These are phyloP conservation scores for Oryzias sinensis DNA, from an alignment of 2,797 vertebrate species.

Conservation along the genomic window DNA sequence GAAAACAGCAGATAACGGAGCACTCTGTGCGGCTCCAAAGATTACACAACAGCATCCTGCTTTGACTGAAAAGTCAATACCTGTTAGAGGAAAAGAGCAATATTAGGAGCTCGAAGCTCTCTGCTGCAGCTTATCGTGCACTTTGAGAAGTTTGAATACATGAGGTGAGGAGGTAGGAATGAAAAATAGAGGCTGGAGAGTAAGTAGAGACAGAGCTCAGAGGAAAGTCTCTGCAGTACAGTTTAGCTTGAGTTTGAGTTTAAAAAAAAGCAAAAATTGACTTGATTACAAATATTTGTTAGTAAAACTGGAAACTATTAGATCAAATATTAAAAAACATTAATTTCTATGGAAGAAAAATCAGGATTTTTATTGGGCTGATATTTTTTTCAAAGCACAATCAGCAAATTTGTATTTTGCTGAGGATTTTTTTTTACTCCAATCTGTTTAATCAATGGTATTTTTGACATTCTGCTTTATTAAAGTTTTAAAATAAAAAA, in stretches of 20 bases:
- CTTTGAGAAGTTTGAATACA: slow-evolving; percentile 13
- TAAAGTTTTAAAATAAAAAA: too few species aligned
- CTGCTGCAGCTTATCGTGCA: slow-evolving; percentile 11
- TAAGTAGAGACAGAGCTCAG: slow-evolving; percentile 49
- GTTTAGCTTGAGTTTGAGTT: slow-evolving; percentile 46
- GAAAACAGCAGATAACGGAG: slow-evolving; percentile 17
- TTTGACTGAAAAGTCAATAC: slow-evolving; percentile 3
- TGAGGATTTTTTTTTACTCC: too few species aligned
- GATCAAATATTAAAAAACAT: too few species aligned
- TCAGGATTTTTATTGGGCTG: too few species aligned
- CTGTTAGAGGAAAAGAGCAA: slow-evolving; percentile 1
- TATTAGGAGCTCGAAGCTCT: slow-evolving; percentile 3
- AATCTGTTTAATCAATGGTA: too few species aligned
- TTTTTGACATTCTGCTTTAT: too few species aligned
- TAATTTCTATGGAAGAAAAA: too few species aligned
- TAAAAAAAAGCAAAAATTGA: slow-evolving; percentile 61
- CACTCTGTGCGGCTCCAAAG: slow-evolving; percentile 6
- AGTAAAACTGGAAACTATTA: slow-evolving; percentile 17
- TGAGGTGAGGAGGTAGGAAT: slow-evolving; percentile 20
- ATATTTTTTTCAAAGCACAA: too few species aligned
- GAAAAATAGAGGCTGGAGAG: slow-evolving; percentile 22
- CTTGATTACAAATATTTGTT: slow-evolving; percentile 47
- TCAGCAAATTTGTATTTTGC: too few species aligned
- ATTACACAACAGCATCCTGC: neutral
- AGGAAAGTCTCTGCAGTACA: slow-evolving; percentile 23